These are phyloP conservation scores for Capromys pilorides DNA, from an alignment of 2,797 vertebrate genomes.

Conservation along the genomic window DNA sequence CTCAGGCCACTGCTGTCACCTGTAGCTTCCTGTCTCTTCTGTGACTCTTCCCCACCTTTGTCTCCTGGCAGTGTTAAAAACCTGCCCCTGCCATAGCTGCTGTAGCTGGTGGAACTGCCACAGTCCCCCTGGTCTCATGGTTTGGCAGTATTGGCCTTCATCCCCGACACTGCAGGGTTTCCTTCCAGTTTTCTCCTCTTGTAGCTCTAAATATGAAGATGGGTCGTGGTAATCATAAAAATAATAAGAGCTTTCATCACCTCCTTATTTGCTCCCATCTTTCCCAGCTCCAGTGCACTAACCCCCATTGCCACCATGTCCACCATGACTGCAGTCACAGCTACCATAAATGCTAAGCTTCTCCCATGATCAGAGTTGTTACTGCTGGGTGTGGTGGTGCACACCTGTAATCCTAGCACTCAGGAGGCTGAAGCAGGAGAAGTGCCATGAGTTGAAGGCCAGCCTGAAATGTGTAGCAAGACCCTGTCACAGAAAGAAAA, in stretches of 20 bases:
- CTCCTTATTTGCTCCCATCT: not conserved
- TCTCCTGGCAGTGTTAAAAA: conserved; percentile 88
- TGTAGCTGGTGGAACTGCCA: not conserved
- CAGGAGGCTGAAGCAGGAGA: not conserved
- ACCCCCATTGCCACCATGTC: not conserved
- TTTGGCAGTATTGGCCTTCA: not conserved
- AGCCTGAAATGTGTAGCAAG: too few species aligned
- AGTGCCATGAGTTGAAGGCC: not conserved
- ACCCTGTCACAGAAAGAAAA: not conserved
- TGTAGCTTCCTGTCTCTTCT: conserved; percentile 96
- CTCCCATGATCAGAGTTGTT: not conserved
- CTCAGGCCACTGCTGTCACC: conserved; percentile 89
- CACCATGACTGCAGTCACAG: too few species aligned
- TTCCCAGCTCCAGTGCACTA: not conserved
- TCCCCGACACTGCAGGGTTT: not conserved
- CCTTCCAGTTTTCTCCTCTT: not conserved
- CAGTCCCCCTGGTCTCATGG: not conserved
- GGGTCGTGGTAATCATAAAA: not conserved
- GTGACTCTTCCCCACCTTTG: conserved; percentile 91
- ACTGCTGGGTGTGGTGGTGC: too few species aligned
- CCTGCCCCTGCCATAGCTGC: not conserved
- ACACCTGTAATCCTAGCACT: too few species aligned
- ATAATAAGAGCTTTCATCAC: not conserved
- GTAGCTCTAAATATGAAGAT: not conserved
- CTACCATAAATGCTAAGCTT: not conserved